Conservation (phyloP, 2,113 vertebrate species). For the Nyctibius bracteatus region DNA sequence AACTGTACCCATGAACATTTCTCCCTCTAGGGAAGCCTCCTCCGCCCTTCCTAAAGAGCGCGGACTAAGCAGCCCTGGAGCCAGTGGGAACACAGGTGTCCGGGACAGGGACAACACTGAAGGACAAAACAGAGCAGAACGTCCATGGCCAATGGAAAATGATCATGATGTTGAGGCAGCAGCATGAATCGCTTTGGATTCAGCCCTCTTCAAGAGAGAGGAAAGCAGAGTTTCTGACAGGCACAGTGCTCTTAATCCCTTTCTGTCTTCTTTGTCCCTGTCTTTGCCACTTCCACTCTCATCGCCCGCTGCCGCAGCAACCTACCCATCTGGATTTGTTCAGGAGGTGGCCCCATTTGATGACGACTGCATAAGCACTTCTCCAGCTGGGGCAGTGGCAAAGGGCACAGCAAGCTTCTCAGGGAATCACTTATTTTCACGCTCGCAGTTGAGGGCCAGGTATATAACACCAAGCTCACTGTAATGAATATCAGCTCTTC, state of each 20-base stretch:
- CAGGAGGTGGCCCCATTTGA: neutral
- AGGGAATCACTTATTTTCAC: neutral
- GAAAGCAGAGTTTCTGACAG: neutral
- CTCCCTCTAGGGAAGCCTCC: neutral
- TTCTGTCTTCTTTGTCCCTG: neutral
- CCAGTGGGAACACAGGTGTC: neutral
- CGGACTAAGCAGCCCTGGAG: neutral
- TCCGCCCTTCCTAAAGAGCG: neutral
- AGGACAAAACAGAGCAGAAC: neutral
- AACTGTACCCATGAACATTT: neutral
- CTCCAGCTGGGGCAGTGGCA: neutral
- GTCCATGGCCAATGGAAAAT: neutral
- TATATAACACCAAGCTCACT: neutral
- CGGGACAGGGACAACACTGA: neutral
- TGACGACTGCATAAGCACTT: neutral
- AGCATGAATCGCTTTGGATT: neutral
- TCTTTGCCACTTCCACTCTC: neutral
- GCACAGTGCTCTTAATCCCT: neutral
- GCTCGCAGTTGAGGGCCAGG: accelerated
- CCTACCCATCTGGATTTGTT: neutral
- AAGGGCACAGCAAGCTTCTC: neutral
- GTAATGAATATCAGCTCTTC: neutral
- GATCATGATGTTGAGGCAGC: neutral
- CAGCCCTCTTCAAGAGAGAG: neutral
- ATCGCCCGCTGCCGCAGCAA: neutral